Evolutionary conservation across 2,888 invertebrate species (phyloP).

Genomic region (Willowsia nigromaculata): DNA sequence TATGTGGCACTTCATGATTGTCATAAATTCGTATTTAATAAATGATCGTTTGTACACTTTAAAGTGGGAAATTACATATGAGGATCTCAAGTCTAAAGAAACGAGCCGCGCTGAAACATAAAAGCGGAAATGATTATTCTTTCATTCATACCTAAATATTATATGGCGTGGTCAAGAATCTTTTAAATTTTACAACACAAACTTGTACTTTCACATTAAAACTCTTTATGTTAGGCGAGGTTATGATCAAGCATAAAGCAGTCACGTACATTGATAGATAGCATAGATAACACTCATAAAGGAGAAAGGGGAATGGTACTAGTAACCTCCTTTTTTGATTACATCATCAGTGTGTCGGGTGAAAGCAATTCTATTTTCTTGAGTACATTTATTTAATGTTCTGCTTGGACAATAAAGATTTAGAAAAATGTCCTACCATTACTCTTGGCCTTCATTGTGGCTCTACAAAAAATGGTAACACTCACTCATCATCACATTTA

Average conservation of each 20-base stretch:
- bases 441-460: neutral
- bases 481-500: too few species aligned
- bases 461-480: neutral
- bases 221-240: neutral
- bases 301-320: neutral
- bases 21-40: too few species aligned
- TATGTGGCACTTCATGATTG: too few species aligned
- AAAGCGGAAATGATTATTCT: neutral
- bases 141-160: neutral
- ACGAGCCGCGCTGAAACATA: neutral
- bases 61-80: too few species aligned
- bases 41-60: too few species aligned
- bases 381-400: neutral
- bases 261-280: neutral
- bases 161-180: neutral
- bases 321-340: neutral
- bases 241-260: neutral
- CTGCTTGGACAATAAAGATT: conserved; percentile 2
- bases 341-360: neutral
- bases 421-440: conserved; percentile 17
- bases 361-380: neutral
- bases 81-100: too few species aligned
- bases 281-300: neutral
- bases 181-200: neutral
- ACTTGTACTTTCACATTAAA: neutral